phyloP scores from a whole-genome alignment of 2,797 vertebrate species.

The Oryzias sinensis region DNA sequence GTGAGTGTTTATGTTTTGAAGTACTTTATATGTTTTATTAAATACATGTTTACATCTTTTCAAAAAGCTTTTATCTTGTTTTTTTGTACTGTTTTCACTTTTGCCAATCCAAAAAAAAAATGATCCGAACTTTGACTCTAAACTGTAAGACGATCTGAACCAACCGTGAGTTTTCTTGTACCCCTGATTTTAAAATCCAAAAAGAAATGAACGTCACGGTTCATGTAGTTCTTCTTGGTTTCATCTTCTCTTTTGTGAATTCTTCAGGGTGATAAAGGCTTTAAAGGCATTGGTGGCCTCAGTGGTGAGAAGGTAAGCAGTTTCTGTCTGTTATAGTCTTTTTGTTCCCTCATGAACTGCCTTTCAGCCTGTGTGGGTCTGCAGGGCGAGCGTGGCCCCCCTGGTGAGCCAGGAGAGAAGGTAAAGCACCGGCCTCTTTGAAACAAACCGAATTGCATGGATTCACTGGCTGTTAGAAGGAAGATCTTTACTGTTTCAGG shows the following conservation, averaged over 20 bases:
- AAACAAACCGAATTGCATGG: background rate
- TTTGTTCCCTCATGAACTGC: no score
- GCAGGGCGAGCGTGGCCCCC: conserved; percentile 37
- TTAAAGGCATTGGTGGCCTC: conserved; percentile 33
- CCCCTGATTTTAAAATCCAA: no score
- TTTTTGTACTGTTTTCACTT: background rate
- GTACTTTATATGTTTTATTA: background rate
- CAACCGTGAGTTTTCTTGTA: no score
- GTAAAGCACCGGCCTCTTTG: conserved; percentile 24
- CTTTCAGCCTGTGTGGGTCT: background rate
- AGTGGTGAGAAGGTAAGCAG: conserved; percentile 43
- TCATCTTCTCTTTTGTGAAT: background rate
- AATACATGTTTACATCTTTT: rapidly evolving
- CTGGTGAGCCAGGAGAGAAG: conserved; percentile 42
- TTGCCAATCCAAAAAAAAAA: background rate
- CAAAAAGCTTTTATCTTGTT: background rate
- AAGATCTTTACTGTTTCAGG: conserved; percentile 37
- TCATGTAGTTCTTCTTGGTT: no score
- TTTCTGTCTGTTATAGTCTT: background rate
- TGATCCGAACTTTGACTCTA: no score
- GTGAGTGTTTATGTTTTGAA: no score
- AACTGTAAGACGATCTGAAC: no score
- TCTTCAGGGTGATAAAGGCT: conserved; percentile 50
- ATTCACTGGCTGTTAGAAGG: background rate
- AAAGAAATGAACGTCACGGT: no score